Base-by-base conservation (phyloP, 2,888 invertebrate genomes). In the Drosophila ezoana region DNA sequence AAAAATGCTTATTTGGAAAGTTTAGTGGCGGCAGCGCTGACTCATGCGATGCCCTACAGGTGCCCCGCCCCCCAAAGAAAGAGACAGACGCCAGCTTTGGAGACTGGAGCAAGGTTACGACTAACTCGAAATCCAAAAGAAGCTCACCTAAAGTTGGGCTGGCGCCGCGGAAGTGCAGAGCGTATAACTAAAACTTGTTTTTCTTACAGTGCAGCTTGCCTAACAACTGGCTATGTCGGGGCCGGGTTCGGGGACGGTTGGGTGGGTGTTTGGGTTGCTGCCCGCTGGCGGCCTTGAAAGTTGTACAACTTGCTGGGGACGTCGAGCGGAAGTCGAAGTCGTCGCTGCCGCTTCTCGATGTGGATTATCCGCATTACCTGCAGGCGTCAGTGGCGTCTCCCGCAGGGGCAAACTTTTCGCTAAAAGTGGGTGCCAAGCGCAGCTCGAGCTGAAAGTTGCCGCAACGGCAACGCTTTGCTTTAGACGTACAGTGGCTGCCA, bases 1-100 rank as follows among this genome's bases (percentile, higher is more conserved):
- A 83, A 75, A 86, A 84, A 83, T 87, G 81, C 82, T 83, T 83
- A 83, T 87, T 83, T 84, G 87, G 54, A 83, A 87, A 83, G 84
- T 83, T 87, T 87, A 66, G 71, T 79, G 81, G 81, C 81, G 76
- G 76, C 76, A 75, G 20, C 56, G 72, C 68, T 87, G 82, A 82
- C 73, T 82, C 84, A 82, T 83, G 52, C 71, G 58, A 52, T 44
- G 60, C 66, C 76, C 76, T 81, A 82, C 82, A 87, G 87, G 82
- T 82, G 84, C 81, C 74, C 60, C 58, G 43, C 33, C 11, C 53
- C 16, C 9, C 6, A 18, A 3, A 1, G 2, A n/a, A n/a, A 20
- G n/a, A 32, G 32, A 10, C 32, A 54, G 28, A 28, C 28, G 8
- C 28, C 28, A 28, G 28, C 28, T 28, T 28, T 28, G 28, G 28